Percentiles rank a stretch among this genome's conserved stretches.
Evolutionary conservation across 2,113 vertebrate species (phyloP).

Genomic region (Nibea albiflora): DNA sequence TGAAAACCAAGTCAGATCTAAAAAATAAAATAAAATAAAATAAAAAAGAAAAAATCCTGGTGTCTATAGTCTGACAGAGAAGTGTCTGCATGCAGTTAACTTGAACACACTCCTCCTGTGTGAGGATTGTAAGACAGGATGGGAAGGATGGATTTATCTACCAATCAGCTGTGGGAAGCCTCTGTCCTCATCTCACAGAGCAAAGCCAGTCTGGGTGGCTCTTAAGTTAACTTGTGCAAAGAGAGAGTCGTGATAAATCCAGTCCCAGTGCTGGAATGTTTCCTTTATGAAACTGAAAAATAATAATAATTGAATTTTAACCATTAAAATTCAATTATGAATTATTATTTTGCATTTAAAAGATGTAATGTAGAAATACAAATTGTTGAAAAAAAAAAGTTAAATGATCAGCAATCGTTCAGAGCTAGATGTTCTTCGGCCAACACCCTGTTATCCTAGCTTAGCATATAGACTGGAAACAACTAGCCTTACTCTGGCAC

Average conservation of each 20-base stretch:
- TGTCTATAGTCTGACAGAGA: slow-evolving; percentile 8
- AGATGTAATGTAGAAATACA: background rate
- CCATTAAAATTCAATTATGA: background rate
- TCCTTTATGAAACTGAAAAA: too few relatives aligned
- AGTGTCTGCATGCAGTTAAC: background rate
- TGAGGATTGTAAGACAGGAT: slow-evolving; percentile 43
- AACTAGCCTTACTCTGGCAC: too few relatives aligned
- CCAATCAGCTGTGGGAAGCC: slow-evolving; percentile 84
- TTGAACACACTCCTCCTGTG: slow-evolving; percentile 1
- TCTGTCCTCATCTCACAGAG: slow-evolving; percentile 27
- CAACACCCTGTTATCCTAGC: background rate
- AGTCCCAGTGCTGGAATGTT: background rate
- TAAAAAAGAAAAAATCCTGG: background rate
- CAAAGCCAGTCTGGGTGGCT: slow-evolving; percentile 18
- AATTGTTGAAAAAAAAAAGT: background rate
- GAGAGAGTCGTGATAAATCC: background rate
- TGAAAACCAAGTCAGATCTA: background rate
- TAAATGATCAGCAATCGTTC: background rate
- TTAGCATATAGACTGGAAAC: too few relatives aligned
- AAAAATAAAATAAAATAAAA: background rate
- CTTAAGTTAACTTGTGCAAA: slow-evolving; percentile 3
- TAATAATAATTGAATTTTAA: too few relatives aligned
- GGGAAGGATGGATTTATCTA: slow-evolving; percentile 58
- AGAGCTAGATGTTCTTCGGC: background rate
- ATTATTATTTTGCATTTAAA: background rate